Conservation (phyloP, 2,888 invertebrate species). For the Cheiracanthium punctorium region DNA sequence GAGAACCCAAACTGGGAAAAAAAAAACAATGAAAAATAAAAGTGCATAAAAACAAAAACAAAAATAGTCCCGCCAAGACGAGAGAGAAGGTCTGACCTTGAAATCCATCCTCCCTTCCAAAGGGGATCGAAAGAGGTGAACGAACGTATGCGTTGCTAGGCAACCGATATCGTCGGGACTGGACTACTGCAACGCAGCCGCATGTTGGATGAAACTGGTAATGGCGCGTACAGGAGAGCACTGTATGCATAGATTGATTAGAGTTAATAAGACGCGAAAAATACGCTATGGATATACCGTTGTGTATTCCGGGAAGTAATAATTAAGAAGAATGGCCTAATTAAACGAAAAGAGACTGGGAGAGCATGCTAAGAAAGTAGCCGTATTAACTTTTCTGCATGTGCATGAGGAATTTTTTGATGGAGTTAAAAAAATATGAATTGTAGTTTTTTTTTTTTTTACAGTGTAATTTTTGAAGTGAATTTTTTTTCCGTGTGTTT, state of each 20-base stretch:
- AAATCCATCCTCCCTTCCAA: constrained; percentile 6
- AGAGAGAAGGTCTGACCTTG: background rate
- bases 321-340: background rate
- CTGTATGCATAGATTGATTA: too few species aligned
- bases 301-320: background rate
- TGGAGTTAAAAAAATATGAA: too few species aligned
- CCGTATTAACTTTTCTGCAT: too few species aligned
- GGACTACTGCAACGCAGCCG: constrained; percentile 2
- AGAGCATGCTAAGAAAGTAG: too few species aligned
- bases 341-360: too few species aligned
- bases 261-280: too few species aligned
- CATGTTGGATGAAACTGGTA: background rate
- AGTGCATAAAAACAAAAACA: background rate
- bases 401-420: too few species aligned
- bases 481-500: too few species aligned
- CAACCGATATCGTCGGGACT: background rate
- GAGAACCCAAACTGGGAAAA: background rate
- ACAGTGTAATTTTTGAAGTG: too few species aligned
- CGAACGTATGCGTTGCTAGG: constrained; percentile 7
- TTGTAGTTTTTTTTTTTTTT: too few species aligned
- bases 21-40: background rate
- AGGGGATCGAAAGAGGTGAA: constrained; percentile 15
- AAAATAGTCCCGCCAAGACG: background rate
- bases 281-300: background rate
- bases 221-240: background rate